Conservation (phyloP, 1,140 invertebrate genomes). For the Diorhabda elongata region DNA sequence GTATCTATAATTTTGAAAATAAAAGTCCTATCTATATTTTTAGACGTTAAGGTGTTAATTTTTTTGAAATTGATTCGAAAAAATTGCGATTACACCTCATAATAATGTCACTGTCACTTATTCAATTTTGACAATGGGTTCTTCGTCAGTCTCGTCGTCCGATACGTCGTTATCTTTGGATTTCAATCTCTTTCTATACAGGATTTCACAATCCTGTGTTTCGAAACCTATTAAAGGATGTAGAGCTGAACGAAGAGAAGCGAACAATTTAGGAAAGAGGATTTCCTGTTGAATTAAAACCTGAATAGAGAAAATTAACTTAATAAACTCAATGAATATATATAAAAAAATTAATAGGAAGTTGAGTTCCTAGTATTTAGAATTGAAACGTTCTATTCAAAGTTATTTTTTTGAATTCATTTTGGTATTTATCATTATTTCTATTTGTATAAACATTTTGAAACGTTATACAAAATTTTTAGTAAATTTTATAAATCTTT, state of each 20-base stretch:
- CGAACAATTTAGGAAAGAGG: slow-evolving; percentile 67
- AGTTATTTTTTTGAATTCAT: too few relatives aligned
- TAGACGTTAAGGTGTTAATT: too few relatives aligned
- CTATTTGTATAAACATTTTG: too few relatives aligned
- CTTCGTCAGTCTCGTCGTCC: slow-evolving; percentile 40
- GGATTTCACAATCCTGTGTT: slow-evolving; percentile 50
- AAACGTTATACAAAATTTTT: too few relatives aligned
- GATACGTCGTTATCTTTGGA: slow-evolving; percentile 27
- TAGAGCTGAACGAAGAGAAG: slow-evolving; percentile 64
- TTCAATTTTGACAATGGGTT: slow-evolving; percentile 25
- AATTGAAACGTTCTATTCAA: too few relatives aligned
- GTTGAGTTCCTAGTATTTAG: too few relatives aligned
- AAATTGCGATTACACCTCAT: background rate
- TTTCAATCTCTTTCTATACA: slow-evolving; percentile 28
- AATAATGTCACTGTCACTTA: background rate
- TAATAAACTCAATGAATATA: too few relatives aligned
- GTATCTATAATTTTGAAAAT: background rate
- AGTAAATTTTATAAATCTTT: too few relatives aligned
- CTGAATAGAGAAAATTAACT: background rate
- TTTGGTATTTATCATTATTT: too few relatives aligned
- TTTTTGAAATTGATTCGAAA: background rate
- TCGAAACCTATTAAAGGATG: slow-evolving; percentile 64
- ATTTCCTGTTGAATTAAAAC: slow-evolving; percentile 71
- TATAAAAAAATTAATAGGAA: too few relatives aligned
- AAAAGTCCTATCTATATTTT: too few relatives aligned